Evolutionary conservation across 2,113 vertebrate species (phyloP).

Genomic region (Otis tarda): DNA sequence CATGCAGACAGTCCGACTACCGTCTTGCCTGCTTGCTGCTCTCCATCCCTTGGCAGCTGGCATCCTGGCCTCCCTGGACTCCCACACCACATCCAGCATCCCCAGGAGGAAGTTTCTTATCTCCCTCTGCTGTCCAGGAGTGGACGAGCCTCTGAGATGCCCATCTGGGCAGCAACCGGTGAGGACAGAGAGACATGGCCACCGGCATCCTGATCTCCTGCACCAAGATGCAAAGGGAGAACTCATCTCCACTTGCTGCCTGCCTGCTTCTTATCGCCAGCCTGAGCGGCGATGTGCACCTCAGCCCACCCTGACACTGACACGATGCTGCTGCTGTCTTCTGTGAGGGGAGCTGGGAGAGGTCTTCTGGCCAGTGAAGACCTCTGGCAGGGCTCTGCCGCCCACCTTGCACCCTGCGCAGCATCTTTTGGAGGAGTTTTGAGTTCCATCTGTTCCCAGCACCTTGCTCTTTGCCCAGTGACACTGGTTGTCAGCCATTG

Average conservation of each 20-base stretch:
- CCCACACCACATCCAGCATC: not conserved
- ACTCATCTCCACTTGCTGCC: not conserved
- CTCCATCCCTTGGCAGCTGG: not conserved
- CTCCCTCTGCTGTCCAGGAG: not conserved
- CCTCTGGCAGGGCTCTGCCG: not conserved
- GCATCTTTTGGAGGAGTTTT: not conserved
- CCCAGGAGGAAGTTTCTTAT: not conserved
- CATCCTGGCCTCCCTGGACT: not conserved
- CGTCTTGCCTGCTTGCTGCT: not conserved
- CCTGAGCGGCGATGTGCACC: rapidly evolving
- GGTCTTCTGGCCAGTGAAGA: not conserved
- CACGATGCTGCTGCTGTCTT: not conserved
- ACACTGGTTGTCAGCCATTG: not conserved
- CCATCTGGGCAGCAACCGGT: not conserved
- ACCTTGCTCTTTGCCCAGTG: not conserved
- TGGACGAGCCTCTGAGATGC: rapidly evolving
- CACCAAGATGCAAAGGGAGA: not conserved
- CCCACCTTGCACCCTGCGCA: not conserved
- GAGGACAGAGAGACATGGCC: not conserved
- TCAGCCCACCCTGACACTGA: not conserved
- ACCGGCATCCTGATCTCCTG: not conserved
- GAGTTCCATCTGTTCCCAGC: rapidly evolving
- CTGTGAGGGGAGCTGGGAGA: not conserved
- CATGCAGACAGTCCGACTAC: rapidly evolving
- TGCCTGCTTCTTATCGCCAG: not conserved